These are phyloP conservation scores for Coreoperca whiteheadi DNA, from an alignment of 2,113 vertebrate genomes.

Conservation along the genomic window DNA sequence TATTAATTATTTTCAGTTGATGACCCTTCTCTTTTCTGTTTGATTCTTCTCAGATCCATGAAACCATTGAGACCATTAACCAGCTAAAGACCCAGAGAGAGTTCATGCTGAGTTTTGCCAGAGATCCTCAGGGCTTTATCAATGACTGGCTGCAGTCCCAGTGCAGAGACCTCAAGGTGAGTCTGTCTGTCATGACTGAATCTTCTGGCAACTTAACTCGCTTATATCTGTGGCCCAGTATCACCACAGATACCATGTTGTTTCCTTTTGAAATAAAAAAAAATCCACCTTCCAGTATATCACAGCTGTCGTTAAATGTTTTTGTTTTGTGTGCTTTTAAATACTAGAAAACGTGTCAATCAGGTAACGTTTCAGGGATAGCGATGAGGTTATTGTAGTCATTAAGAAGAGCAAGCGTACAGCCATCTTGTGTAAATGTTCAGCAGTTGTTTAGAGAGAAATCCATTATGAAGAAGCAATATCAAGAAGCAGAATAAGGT, in stretches of 20 bases:
- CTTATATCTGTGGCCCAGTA: background rate
- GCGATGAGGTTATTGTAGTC: conserved; percentile 1
- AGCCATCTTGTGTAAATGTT: background rate
- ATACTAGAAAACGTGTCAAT: background rate
- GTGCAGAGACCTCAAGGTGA: conserved; percentile 97
- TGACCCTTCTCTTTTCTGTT: background rate
- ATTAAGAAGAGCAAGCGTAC: background rate
- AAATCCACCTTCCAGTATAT: background rate
- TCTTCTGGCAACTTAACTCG: background rate
- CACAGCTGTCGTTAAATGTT: too few species aligned
- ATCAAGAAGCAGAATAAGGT: background rate
- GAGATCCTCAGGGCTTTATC: conserved; percentile 99
- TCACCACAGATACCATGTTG: background rate
- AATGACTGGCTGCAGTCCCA: conserved; percentile 99
- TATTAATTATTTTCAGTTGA: background rate
- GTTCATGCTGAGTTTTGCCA: conserved; percentile 99
- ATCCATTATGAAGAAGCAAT: too few species aligned
- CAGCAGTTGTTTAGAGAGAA: conserved; percentile 4
- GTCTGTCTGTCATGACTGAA: background rate
- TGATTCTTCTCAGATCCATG: conserved; percentile 90
- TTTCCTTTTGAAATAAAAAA: background rate
- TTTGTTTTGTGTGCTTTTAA: background rate
- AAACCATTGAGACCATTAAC: conserved; percentile 99
- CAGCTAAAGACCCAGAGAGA: conserved; percentile 99
- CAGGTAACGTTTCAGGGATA: background rate